Evolutionary conservation across 2,797 vertebrate genomes (phyloP).

Genomic region (Aulostomus chinensis): DNA sequence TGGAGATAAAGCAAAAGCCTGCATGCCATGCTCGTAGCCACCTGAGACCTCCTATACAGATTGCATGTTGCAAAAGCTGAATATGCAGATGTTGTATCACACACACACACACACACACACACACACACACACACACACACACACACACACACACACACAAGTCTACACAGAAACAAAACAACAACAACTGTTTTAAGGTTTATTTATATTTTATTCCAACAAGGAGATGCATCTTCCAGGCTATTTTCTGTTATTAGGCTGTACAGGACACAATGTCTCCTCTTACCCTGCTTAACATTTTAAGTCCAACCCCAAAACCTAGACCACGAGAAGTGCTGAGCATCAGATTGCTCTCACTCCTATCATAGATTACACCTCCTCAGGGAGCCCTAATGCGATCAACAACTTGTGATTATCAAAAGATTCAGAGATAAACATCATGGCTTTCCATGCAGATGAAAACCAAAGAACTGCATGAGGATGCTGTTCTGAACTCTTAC

Average conservation of each 20-base stretch:
- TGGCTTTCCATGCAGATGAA: constrained; percentile 56
- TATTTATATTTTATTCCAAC: too few relatives aligned
- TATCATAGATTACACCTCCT: constrained; percentile 61
- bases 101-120: constrained; percentile 11
- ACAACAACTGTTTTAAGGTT: too few relatives aligned
- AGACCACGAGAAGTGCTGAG: constrained; percentile 24
- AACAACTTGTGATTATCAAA: constrained; percentile 52
- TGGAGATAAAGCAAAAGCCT: constrained; percentile 2
- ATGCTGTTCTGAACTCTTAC: constrained; percentile 25
- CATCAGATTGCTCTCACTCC: constrained; percentile 46
- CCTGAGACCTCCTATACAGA: constrained; percentile 28
- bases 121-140: constrained; percentile 2
- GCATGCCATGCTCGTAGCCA: constrained; percentile 22
- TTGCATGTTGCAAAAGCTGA: constrained; percentile 20
- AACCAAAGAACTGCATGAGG: constrained; percentile 21
- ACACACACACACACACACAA: too few relatives aligned
- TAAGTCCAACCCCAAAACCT: constrained; percentile 7
- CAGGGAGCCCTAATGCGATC: constrained; percentile 57
- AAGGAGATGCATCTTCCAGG: too few relatives aligned
- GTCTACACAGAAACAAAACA: too few relatives aligned
- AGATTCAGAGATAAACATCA: constrained; percentile 61
- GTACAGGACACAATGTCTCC: constrained; percentile 7
- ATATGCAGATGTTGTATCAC: constrained; percentile 33
- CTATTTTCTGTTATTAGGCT: constrained; percentile 15
- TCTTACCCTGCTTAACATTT: constrained; percentile 20